Percentiles rank a stretch among this genome's conserved stretches.
phyloP scores from a whole-genome alignment of 23 tunicate genomes.

The Ciona savignyi region DNA sequence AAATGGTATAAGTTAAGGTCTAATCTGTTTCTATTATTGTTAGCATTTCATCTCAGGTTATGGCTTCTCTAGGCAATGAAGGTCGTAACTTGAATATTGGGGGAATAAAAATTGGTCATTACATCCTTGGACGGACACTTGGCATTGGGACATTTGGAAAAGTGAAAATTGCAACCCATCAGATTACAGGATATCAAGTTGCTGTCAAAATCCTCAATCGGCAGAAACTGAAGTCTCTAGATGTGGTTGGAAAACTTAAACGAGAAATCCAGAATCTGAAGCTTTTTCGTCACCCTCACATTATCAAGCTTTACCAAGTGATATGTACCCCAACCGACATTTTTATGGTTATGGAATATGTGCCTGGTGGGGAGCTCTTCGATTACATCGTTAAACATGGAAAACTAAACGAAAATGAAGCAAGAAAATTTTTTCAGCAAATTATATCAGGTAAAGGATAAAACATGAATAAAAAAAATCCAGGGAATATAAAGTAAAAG shows the following conservation, averaged over 20 bases:
- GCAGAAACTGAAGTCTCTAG: slow-evolving; percentile 83
- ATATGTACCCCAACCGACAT: slow-evolving; percentile 96
- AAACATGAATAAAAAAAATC: too few species aligned
- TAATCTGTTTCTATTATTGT: too few species aligned
- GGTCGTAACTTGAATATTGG: slow-evolving; percentile 9
- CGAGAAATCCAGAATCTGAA: slow-evolving; percentile 96
- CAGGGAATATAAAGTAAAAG: too few species aligned
- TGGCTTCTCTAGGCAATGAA: neutral
- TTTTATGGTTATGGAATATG: slow-evolving; percentile 99
- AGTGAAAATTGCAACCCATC: slow-evolving; percentile 97
- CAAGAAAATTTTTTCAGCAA: slow-evolving; percentile 96
- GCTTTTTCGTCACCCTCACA: slow-evolving; percentile 97
- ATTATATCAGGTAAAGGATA: slow-evolving; percentile 99
- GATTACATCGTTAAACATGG: slow-evolving; percentile 98
- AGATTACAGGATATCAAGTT: slow-evolving; percentile 90
- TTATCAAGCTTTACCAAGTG: slow-evolving; percentile 98
- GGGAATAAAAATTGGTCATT: slow-evolving; percentile 83
- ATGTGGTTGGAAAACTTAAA: slow-evolving; percentile 92
- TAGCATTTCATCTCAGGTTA: too few species aligned
- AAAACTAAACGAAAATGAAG: slow-evolving; percentile 83
- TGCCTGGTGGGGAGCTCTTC: slow-evolving; percentile 97
- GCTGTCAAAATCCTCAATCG: slow-evolving; percentile 96
- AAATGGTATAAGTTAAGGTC: too few species aligned
- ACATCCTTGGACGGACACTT: slow-evolving; percentile 86
- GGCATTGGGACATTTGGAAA: slow-evolving; percentile 99